Base-by-base conservation (phyloP, 2,113 vertebrate species). In the Leucopsar rothschildi region DNA sequence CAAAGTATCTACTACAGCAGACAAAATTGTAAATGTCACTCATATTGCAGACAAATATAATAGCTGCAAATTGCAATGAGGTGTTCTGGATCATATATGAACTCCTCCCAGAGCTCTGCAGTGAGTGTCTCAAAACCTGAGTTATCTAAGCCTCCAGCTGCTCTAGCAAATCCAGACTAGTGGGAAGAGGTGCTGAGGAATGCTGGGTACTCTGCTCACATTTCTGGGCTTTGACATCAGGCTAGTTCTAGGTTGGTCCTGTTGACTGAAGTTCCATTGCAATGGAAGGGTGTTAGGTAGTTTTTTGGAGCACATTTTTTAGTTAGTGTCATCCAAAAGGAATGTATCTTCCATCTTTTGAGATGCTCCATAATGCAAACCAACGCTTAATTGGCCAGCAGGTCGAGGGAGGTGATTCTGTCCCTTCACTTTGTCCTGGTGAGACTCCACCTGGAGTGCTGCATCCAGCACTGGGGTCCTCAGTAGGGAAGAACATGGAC, bases 201-300 rank as follows among this genome's bases (percentile, higher is more conserved):
- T 44, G 6, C 39, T 70, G 28, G 5, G 19, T 47, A 68, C 17
- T 60, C 15, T 64, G 60, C 11, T 39, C 7, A 22, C 7, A 23
- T 86, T 93, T 94, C 82, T 80, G 59, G 14, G 33, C 16, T 55
- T 63, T 92, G 45, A 80, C 7, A 2, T 83, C 71, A 81, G 55
- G 17, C 23, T 77, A 73, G 21, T 57, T 94, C 53, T 42, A 72
- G 59, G 61, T 59, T 63, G 42, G 27, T 82, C 42, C n/a, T 64
- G 22, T 76, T 91, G 53, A 68, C 65, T 85, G 49, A 80, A 69
- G 57, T 90, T 82, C 66, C 66, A 91, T 87, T 64, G 22, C 52
- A 89, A 75, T n/a, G 49, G 2, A 3, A 91, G 11, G 11, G 11
- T 79, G 22, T 76, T 82, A 82, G 20, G 64, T 42, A 82, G 39